A percentile compares a stretch with the other conserved stretches of the same genome.
Evolutionary conservation across 2,888 invertebrate genomes (phyloP).

Genomic region (Callinectes sapidus): DNA sequence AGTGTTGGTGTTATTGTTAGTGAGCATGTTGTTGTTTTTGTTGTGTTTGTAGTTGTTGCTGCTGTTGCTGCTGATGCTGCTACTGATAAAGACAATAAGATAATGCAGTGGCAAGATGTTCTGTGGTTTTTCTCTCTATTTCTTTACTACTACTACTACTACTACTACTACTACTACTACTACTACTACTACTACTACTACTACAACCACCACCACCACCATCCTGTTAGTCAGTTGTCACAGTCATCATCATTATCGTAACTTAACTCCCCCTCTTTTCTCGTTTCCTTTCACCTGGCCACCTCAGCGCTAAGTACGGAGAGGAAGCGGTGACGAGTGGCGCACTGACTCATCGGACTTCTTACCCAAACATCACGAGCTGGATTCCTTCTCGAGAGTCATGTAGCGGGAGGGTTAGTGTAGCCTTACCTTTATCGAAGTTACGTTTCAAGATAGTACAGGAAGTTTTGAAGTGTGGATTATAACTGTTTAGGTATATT

Average conservation of each 20-base stretch:
- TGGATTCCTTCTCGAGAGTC: background rate
- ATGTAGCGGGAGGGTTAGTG: background rate
- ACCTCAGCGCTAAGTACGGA: background rate
- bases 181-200: background rate
- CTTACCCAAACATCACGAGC: background rate
- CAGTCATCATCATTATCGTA: background rate
- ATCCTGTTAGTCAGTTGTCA: background rate
- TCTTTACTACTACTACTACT: background rate
- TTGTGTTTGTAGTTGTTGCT: background rate
- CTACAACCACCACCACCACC: background rate
- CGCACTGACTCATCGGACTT: background rate
- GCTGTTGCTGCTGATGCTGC: background rate
- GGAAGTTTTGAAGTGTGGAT: too few relatives aligned
- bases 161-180: slow-evolving; percentile 11
- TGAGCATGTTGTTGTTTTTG: background rate
- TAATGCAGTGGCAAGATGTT: too few relatives aligned
- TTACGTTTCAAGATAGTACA: background rate
- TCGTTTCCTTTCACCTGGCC: background rate
- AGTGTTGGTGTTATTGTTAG: background rate
- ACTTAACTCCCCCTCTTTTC: background rate
- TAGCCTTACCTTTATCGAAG: background rate
- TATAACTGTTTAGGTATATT: too few relatives aligned
- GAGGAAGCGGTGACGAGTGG: background rate
- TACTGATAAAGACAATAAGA: too few relatives aligned
- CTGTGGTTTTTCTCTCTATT: background rate